A percentile compares a stretch with the other conserved stretches of the same genome.
These are phyloP conservation scores for Drosophila maculinotata DNA, from an alignment of 2,888 invertebrate species.

Conservation along the genomic window DNA sequence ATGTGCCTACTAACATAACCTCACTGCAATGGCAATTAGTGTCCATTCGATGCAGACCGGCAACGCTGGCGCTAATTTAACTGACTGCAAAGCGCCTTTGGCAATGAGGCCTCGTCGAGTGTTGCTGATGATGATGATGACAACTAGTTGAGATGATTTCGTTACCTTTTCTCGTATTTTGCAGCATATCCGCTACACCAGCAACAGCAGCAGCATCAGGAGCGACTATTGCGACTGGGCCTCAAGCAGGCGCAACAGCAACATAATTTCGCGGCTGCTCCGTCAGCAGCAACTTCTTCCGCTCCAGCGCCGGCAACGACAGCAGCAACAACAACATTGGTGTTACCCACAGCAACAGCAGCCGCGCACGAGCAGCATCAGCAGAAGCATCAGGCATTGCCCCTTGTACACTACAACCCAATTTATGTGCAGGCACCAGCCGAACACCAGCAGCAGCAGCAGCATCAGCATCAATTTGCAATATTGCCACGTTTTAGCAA, in stretches of 20 bases:
- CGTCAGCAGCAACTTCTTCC: constrained; percentile 33
- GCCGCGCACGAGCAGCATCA: constrained; percentile 43
- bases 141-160: constrained; percentile 15
- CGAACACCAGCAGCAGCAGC: constrained; percentile 60
- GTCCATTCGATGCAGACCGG: constrained; percentile 17
- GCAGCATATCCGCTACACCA: constrained; percentile 70
- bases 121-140: constrained; percentile 7
- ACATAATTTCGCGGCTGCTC: constrained; percentile 41
- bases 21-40: constrained; percentile 45
- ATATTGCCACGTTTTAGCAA: constrained; percentile 74
- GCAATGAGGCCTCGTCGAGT: constrained; percentile 17
- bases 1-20: too few relatives aligned
- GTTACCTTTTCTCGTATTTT: constrained; percentile 27
- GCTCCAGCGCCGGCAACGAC: constrained; percentile 44
- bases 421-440: constrained; percentile 72
- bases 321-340: constrained; percentile 48
- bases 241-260: constrained; percentile 50
- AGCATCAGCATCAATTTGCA: constrained; percentile 72
- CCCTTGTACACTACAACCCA: constrained; percentile 78
- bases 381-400: constrained; percentile 51
- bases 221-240: constrained; percentile 45
- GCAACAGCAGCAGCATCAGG: too few relatives aligned
- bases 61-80: constrained; percentile 32
- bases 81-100: constrained; percentile 17
- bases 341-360: constrained; percentile 37